Conservation (phyloP, 2,113 vertebrate genomes). For the Microcebus lehilahytsara region DNA sequence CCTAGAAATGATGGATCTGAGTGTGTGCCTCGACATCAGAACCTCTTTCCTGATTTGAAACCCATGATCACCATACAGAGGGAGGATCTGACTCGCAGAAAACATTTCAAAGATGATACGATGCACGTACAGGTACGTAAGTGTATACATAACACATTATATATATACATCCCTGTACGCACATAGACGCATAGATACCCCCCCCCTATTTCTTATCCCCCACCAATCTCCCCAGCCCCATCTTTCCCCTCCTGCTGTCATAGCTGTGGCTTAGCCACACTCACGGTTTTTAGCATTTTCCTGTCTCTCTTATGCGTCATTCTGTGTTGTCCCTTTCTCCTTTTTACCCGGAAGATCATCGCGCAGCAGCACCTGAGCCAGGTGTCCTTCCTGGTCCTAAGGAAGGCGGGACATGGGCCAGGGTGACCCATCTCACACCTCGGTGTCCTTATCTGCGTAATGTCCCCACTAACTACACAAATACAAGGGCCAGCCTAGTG, state of each 20-base stretch:
- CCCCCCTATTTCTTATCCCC: too few relatives aligned
- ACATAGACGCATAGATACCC: too few relatives aligned
- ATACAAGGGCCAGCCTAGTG: too few relatives aligned
- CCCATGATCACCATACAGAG: background rate
- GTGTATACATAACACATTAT: background rate
- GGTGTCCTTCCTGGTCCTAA: background rate
- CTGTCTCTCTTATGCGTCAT: background rate
- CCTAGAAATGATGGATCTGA: background rate
- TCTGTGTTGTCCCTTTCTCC: background rate
- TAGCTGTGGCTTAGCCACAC: too few relatives aligned
- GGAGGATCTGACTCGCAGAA: background rate
- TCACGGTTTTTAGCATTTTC: background rate
- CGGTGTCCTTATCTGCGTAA: background rate
- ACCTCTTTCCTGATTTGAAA: background rate
- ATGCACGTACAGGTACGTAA: rapidly evolving
- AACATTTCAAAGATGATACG: background rate
- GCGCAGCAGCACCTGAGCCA: too few relatives aligned
- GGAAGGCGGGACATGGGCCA: too few relatives aligned
- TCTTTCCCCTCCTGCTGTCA: background rate
- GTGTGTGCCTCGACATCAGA: background rate
- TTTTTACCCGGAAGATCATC: too few relatives aligned
- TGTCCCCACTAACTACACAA: background rate
- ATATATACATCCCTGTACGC: background rate
- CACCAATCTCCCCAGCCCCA: background rate
- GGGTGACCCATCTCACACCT: too few relatives aligned